phyloP scores from a whole-genome alignment of 2,888 invertebrate genomes.

The Nasonovia ribisnigri region DNA sequence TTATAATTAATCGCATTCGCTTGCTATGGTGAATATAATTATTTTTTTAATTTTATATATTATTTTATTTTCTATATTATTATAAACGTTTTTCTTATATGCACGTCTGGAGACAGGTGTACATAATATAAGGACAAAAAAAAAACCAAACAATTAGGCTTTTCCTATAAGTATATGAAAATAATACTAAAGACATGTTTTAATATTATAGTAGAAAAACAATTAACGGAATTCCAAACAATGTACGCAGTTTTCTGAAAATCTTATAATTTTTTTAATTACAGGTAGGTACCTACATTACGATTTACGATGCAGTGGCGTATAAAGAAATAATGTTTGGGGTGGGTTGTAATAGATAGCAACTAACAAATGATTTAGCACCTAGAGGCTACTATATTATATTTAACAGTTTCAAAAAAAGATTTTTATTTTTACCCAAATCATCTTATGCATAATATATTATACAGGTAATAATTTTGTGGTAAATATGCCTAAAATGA shows the following conservation, averaged over 20 bases:
- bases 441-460: no score
- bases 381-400: no score
- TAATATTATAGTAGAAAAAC: not conserved
- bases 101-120: not conserved
- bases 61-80: not conserved
- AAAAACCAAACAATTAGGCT: not conserved
- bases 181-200: not conserved
- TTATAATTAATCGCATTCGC: slow-evolving; percentile 44
- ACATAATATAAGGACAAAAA: not conserved
- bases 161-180: not conserved
- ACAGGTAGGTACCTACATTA: no score
- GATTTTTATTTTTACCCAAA: no score
- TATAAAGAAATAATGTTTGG: no score
- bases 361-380: no score
- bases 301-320: no score
- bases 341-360: no score
- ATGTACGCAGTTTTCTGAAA: not conserved
- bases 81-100: not conserved
- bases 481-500: no score
- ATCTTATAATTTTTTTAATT: not conserved
- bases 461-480: no score
- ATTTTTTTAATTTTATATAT: not conserved
- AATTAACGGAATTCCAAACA: not conserved
- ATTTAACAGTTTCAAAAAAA: no score
- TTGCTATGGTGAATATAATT: not conserved